Base-by-base conservation (phyloP, 1,140 invertebrate species). In the Hyles vespertilio region DNA sequence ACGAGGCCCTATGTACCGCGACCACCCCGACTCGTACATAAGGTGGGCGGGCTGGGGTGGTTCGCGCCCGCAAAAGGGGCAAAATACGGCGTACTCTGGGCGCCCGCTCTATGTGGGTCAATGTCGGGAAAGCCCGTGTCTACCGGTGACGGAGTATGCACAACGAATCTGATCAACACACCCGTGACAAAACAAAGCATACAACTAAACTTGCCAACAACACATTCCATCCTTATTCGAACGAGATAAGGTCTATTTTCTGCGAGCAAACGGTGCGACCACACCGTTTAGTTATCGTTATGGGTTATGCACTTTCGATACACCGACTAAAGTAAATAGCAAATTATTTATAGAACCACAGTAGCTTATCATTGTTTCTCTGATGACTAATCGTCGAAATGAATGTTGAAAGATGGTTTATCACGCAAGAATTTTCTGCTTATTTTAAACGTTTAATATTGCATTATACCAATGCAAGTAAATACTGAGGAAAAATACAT, bases 91-190 rank as follows among this genome's bases (percentile, higher is more conserved):
- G 89, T 87, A 86, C 79, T 89, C 82, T 89, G 89, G 85, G 88
- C 84, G 84, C 87, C 82, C 87, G 80, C 72, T 83, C 83, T 90
- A 91, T 91, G 87, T 91, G 87, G 90, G 90, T 91, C 90, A 91
- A 91, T 91, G 90, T 89, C 90, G 89, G 89, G 90, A 88, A 91
- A 90, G 87, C 89, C 89, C 89, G 89, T 89, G 87, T 89, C 85
- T 89, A 82, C 85, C 82, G 84, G 82, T 89, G 84, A 89, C 85
- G 82, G 82, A 89, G 81, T 87, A 86, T 89, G 85, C 86, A 89
- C 86, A 86, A 89, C 85, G 86, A 87, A 86, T 84, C 86, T 81
- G 84, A 89, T 89, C 86, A 86, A 87, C 89, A 89, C 83, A 82
- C 85, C 84, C 79, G 78, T 81, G 80, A 81, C 84, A 72, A 87